phyloP scores from a whole-genome alignment of 2,888 invertebrate species.

The Tenthredo distinguenda region DNA sequence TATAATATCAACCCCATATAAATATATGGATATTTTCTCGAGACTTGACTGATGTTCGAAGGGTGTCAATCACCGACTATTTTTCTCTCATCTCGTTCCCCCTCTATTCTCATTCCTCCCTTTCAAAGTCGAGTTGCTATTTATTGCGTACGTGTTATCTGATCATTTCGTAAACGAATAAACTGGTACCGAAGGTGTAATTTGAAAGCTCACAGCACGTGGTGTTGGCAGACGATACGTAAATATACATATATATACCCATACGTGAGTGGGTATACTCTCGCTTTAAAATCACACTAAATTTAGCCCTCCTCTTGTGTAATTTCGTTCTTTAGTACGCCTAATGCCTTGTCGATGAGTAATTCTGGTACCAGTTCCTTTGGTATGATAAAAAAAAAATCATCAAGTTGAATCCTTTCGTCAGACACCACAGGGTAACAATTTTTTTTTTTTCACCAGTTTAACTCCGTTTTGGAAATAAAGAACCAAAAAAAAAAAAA shows the following conservation, averaged over 20 bases:
- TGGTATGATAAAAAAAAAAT: neutral
- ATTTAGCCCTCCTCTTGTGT: constrained; percentile 24
- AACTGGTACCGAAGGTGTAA: constrained; percentile 46
- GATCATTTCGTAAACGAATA: constrained; percentile 39
- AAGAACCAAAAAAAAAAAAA: neutral
- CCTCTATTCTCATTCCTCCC: constrained; percentile 15
- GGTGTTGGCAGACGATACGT: constrained; percentile 32
- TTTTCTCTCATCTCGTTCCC: neutral
- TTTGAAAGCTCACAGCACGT: constrained; percentile 38
- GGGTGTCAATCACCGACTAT: constrained; percentile 21
- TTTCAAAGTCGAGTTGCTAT: constrained; percentile 17
- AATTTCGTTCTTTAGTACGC: constrained; percentile 15
- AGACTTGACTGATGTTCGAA: constrained; percentile 29
- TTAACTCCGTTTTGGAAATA: neutral
- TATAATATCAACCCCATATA: neutral
- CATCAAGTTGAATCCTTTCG: neutral
- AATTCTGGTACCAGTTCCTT: neutral
- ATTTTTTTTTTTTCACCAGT: neutral
- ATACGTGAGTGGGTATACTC: neutral
- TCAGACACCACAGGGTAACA: neutral
- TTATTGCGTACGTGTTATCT: constrained; percentile 40
- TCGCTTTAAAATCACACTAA: constrained; percentile 15
- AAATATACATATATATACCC: neutral
- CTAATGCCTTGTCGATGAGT: constrained; percentile 2
- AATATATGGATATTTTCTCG: neutral